phyloP scores from a whole-genome alignment of 2,888 invertebrate species.

The Priocnemis perturbator region DNA sequence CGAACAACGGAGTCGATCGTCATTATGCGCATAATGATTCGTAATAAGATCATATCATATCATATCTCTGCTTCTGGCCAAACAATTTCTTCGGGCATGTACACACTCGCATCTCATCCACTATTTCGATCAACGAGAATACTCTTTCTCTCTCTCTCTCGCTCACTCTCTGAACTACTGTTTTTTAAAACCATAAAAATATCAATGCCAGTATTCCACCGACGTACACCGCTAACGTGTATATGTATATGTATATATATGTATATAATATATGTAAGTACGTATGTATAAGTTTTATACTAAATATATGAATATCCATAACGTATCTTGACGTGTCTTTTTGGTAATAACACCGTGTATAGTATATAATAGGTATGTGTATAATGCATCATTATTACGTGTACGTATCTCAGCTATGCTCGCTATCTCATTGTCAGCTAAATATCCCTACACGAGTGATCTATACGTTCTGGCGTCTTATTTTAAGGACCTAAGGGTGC shows the following conservation, averaged over 20 bases:
- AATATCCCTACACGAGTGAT: conserved; percentile 25
- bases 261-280: conserved; percentile 47
- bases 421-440: background rate
- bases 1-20: background rate
- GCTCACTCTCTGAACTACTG: conserved; percentile 11
- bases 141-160: conserved; percentile 18
- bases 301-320: conserved; percentile 50
- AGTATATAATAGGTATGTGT: conserved; percentile 46
- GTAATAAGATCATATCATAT: background rate
- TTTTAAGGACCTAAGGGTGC: conserved; percentile 46
- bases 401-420: conserved; percentile 41
- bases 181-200: conserved; percentile 55
- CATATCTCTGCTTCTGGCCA: background rate
- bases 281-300: conserved; percentile 34
- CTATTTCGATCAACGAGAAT: background rate
- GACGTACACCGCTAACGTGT: conserved; percentile 50
- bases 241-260: conserved; percentile 47
- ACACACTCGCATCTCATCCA: background rate
- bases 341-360: conserved; percentile 45
- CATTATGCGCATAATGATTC: background rate
- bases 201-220: conserved; percentile 47
- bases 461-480: conserved; percentile 34
- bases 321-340: conserved; percentile 37
- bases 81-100: background rate
- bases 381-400: conserved; percentile 51